Base-by-base conservation (phyloP, 2,888 invertebrate genomes). In the Cybosia mesomella region DNA sequence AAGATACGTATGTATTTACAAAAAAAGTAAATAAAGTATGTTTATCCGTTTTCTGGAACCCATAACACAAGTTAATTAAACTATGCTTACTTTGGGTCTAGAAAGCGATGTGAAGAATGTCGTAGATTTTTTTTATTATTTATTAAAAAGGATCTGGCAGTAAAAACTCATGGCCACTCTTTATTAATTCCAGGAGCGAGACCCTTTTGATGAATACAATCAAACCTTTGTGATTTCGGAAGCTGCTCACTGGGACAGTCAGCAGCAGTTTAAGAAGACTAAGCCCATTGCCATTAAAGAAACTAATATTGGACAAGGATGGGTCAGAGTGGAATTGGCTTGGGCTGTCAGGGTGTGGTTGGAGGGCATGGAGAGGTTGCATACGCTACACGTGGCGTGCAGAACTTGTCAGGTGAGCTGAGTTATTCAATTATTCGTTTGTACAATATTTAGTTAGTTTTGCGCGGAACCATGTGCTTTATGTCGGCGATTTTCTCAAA, bases 171-270 rank as follows among this genome's bases (percentile, higher is more conserved):
- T 4, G 28, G 28, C 5, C 28, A 28, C 2, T 28, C 5, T 28
- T 28, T 28, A 5, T 28, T 7, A 7, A 61, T 53, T 84, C 4
- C 85, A 95, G 94, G 96, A 96, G 76, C 89, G 93, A 15, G 96
- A 97, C 78, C 95, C 95, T 1, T 87, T 96, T 67, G 96, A 97
- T 83, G 94, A 95, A 43, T 96, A 96, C 86, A 97, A 97, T 84
- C 97, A 97, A 83, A 97, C 97, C 0, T 97, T 97, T 84, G 96
- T 97, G 32, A 96, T 98, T 61, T 97, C 97, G 0, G 98, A 98
- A 87, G 96, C 97, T 18, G 97, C 97, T 11, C 97, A 97, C 84
- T 96, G 97, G 97, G 96, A 96, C 89, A 95, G 95, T 78, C 93
- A 93, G 78, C 96, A 96, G 84, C 97, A 97, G 90, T 96, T 97